Evolutionary conservation across 2,888 invertebrate genomes (phyloP), one percentile per base, ranked within the genome.

Genomic region (Lomographa bimaculata): DNA sequence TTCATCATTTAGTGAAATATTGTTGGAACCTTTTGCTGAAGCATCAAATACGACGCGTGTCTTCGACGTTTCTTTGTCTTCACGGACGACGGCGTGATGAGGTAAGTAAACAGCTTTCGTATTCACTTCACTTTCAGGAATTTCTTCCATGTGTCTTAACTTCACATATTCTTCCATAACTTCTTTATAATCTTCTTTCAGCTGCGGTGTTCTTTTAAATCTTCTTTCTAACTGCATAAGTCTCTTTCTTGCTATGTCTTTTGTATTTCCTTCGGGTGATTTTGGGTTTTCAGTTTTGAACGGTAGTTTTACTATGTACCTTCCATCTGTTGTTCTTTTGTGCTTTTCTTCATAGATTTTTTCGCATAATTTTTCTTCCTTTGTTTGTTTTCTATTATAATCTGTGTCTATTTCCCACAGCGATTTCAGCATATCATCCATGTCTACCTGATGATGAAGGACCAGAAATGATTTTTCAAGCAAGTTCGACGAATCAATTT

Each of bases 281-380:
- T 25, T 1, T 16, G 35, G 38, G 11, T 40, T 26, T 4, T 48
- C 20, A 8, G 20, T 37, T 27, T 49, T 53, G 5, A 46, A 47
- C 4, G 58, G 58, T 32, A 60, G 10, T 26, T 46, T 52, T 1
- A 57, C 57, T 10, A 58, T 30, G 25, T 57, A 60, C 34, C 43
- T 40, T 23, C 57, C 58, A 6, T 48, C 30, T 3, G 38, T 3
- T 7, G 39, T 41, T 44, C 55, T 45, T 12, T 26, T 35, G 14
- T 37, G 10, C 10, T 53, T 56, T 6, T 44, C 18, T 19, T 49
- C 20, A 14, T 54, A 60, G 3, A 58, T 44, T n/a, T 44, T 7
- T 52, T 64, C 59, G 32, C 61, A 59, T 20, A 16, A 5, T 21
- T 28, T 17, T 45, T 55, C 54, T 35, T 55, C 44, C 38, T 18